These are phyloP conservation scores for Apodemus agrarius DNA, from an alignment of 2,797 vertebrate species.

Conservation along the genomic window DNA sequence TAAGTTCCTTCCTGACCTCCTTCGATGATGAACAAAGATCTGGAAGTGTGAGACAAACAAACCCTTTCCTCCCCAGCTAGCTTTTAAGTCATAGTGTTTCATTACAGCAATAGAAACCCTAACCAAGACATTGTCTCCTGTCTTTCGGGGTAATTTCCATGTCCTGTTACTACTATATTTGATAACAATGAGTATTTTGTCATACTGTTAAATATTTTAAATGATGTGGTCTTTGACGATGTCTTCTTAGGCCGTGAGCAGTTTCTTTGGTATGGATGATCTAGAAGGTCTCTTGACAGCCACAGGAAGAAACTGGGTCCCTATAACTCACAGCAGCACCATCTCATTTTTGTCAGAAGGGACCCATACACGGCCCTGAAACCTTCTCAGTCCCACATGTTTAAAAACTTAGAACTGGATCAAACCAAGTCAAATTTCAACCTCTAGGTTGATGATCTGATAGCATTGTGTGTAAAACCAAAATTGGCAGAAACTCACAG, in stretches of 20 bases:
- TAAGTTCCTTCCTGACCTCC: not conserved
- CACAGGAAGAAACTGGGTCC: not conserved
- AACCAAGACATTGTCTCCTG: not conserved
- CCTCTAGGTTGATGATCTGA: not conserved
- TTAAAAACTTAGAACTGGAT: not conserved
- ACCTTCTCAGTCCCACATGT: too few species aligned
- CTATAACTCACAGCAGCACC: not conserved
- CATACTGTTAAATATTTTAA: constrained; percentile 31
- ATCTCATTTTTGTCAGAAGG: not conserved
- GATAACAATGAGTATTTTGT: constrained; percentile 43
- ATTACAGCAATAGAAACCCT: not conserved
- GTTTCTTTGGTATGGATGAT: not conserved
- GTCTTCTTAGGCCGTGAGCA: not conserved
- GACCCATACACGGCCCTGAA: not conserved
- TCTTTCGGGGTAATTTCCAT: not conserved
- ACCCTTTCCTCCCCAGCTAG: not conserved
- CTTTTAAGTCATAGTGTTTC: not conserved
- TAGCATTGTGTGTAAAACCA: not conserved
- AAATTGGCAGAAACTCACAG: not conserved
- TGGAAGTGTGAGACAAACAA: not conserved
- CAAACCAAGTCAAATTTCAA: not conserved
- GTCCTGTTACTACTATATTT: not conserved
- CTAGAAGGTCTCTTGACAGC: not conserved
- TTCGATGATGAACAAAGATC: not conserved
- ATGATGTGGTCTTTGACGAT: constrained; percentile 3